Conservation (phyloP, 2,888 invertebrate species). For the Oscheius onirici region DNA sequence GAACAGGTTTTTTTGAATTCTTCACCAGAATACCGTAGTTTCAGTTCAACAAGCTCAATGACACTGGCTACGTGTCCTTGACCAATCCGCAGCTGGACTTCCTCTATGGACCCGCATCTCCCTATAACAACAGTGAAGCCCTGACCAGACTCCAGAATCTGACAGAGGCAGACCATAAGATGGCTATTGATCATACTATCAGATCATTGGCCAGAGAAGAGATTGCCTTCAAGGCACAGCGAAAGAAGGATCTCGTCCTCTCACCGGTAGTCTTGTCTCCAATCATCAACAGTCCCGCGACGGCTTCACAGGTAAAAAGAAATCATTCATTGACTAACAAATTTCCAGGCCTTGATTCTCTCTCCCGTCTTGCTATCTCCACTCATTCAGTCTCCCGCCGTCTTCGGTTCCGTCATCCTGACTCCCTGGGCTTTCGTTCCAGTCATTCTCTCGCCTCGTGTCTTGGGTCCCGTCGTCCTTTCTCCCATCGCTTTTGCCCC, state of each 20-base stretch:
- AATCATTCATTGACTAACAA: neutral
- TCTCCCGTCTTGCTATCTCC: conserved; percentile 48
- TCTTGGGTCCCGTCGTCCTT: conserved; percentile 48
- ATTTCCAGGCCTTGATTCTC: conserved; percentile 46
- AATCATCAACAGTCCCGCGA: conserved; percentile 27
- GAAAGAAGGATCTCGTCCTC: conserved; percentile 36
- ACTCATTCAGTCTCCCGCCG: conserved; percentile 42
- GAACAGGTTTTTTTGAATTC: conserved; percentile 14
- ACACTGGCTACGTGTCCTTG: conserved; percentile 55
- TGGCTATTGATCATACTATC: conserved; percentile 47
- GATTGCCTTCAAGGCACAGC: conserved; percentile 45
- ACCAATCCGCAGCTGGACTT: conserved; percentile 43
- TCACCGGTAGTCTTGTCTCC: conserved; percentile 33
- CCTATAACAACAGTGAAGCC: conserved; percentile 48
- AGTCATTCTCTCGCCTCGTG: conserved; percentile 47
- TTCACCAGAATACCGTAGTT: no score
- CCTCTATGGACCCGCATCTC: conserved; percentile 54
- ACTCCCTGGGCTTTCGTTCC: conserved; percentile 58
- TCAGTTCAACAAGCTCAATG: conserved; percentile 38
- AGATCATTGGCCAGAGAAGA: conserved; percentile 42
- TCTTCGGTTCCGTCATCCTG: conserved; percentile 50
- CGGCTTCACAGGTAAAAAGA: conserved; percentile 35
- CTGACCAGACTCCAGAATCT: conserved; percentile 39
- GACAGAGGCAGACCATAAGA: conserved; percentile 35
- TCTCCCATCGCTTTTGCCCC: conserved; percentile 48